These are phyloP conservation scores for Leptinotarsa haldemani DNA, from an alignment of 2,888 invertebrate species.

Conservation along the genomic window DNA sequence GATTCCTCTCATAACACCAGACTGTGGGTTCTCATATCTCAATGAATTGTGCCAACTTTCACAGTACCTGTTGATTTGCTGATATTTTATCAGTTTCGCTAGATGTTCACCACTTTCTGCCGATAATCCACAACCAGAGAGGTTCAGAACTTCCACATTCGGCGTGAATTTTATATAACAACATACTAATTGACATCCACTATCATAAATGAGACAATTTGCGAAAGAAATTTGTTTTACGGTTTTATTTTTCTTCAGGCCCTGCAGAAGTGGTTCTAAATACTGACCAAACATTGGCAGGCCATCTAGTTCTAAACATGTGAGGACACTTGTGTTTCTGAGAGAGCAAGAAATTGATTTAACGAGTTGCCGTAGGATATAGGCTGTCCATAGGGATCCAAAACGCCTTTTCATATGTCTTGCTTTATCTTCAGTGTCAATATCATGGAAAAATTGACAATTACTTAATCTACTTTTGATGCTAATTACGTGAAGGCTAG, in stretches of 20 bases:
- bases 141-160: conserved; percentile 76
- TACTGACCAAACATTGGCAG: conserved; percentile 77
- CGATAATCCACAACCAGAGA: conserved; percentile 77
- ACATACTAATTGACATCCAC: conserved; percentile 78
- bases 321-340: conserved; percentile 72
- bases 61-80: conserved; percentile 74
- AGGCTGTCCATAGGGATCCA: conserved; percentile 74
- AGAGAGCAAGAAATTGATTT: conserved; percentile 75
- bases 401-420: conserved; percentile 68
- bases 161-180: conserved; percentile 75
- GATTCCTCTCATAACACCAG: conserved; percentile 79
- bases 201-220: conserved; percentile 77
- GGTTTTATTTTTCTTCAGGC: conserved; percentile 72
- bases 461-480: conserved; percentile 70
- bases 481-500: conserved; percentile 76
- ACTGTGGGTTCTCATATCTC: conserved; percentile 79
- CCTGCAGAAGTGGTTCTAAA: conserved; percentile 67
- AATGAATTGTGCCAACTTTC: conserved; percentile 86
- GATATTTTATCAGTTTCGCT: conserved; percentile 73
- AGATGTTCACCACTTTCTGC: conserved; percentile 73
- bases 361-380: conserved; percentile 74
- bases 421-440: conserved; percentile 72
- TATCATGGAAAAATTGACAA: conserved; percentile 62
- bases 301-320: conserved; percentile 76
- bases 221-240: conserved; percentile 77